These are phyloP conservation scores for Odontamblyopus rebecca DNA, from an alignment of 2,797 vertebrate genomes.

Conservation along the genomic window DNA sequence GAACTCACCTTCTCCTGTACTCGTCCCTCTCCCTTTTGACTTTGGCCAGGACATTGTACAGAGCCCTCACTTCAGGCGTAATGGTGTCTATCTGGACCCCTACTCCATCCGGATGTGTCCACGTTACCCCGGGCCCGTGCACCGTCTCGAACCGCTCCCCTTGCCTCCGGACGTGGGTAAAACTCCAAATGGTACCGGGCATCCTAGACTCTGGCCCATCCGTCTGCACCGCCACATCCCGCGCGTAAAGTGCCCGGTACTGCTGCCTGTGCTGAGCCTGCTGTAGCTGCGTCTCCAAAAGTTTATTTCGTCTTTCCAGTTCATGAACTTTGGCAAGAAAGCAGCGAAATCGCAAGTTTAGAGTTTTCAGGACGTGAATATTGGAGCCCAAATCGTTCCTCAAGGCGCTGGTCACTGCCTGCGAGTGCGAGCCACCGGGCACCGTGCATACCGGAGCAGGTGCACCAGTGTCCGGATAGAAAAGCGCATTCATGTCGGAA, in stretches of 20 bases:
- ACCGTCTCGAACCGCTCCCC: slow-evolving; percentile 89
- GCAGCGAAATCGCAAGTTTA: slow-evolving; percentile 95
- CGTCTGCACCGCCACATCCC: slow-evolving; percentile 89
- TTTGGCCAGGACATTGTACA: slow-evolving; percentile 91
- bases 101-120: slow-evolving; percentile 86
- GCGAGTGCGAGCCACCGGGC: slow-evolving; percentile 62
- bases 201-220: slow-evolving; percentile 81
- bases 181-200: slow-evolving; percentile 97
- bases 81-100: slow-evolving; percentile 92
- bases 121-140: slow-evolving; percentile 86
- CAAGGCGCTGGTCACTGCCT: slow-evolving; percentile 85
- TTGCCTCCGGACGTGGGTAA: slow-evolving; percentile 89
- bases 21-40: slow-evolving; percentile 88
- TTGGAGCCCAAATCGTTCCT: slow-evolving; percentile 95
- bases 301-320: slow-evolving; percentile 91
- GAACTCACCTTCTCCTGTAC: slow-evolving; percentile 81
- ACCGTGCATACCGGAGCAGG: slow-evolving; percentile 56
- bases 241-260: slow-evolving; percentile 81
- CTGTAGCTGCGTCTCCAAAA: slow-evolving; percentile 91
- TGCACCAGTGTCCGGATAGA: slow-evolving; percentile 80
- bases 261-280: slow-evolving; percentile 74
- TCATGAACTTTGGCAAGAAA: slow-evolving; percentile 97
- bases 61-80: slow-evolving; percentile 88
- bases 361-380: slow-evolving; percentile 93
- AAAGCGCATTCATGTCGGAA: slow-evolving; percentile 80